Percentiles rank a stretch among this genome's conserved stretches.
phyloP scores from a whole-genome alignment of 2,113 vertebrate species.

The Tinamus guttatus region DNA sequence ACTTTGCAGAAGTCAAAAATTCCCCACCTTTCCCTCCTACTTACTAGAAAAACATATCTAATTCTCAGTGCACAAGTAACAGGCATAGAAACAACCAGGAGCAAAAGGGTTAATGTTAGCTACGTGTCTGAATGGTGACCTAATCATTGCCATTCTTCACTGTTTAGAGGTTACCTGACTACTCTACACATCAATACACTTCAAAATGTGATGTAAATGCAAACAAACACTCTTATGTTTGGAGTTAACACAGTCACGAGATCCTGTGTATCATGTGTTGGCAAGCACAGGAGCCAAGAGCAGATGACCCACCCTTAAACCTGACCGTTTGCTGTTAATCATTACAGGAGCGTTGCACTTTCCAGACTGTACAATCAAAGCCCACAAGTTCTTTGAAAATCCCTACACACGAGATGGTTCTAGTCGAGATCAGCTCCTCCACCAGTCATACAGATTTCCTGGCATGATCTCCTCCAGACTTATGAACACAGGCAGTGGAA shows the following conservation, averaged over 20 bases:
- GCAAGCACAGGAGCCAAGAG: constrained; percentile 49
- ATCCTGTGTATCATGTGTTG: constrained; percentile 31
- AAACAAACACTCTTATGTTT: constrained; percentile 56
- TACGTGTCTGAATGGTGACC: constrained; percentile 7
- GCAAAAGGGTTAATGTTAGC: not conserved
- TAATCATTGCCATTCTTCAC: constrained; percentile 25
- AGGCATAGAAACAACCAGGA: not conserved
- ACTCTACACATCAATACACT: constrained; percentile 32
- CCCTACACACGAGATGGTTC: not conserved
- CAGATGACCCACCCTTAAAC: constrained; percentile 66
- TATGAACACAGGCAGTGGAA: not conserved
- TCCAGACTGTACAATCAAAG: constrained; percentile 52
- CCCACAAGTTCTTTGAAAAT: constrained; percentile 45
- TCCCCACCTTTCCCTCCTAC: not conserved
- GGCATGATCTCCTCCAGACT: constrained; percentile 40
- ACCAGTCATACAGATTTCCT: constrained; percentile 28
- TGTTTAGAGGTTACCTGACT: constrained; percentile 35
- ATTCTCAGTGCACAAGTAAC: not conserved
- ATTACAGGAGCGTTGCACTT: constrained; percentile 36
- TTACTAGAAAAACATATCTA: not conserved
- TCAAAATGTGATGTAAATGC: constrained; percentile 19
- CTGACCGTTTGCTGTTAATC: constrained; percentile 59
- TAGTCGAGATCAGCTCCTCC: constrained; percentile 29
- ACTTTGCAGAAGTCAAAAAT: not conserved
- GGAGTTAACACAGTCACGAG: constrained; percentile 62